phyloP scores from a whole-genome alignment of 2,797 vertebrate species.

The Knipowitschia caucasica region DNA sequence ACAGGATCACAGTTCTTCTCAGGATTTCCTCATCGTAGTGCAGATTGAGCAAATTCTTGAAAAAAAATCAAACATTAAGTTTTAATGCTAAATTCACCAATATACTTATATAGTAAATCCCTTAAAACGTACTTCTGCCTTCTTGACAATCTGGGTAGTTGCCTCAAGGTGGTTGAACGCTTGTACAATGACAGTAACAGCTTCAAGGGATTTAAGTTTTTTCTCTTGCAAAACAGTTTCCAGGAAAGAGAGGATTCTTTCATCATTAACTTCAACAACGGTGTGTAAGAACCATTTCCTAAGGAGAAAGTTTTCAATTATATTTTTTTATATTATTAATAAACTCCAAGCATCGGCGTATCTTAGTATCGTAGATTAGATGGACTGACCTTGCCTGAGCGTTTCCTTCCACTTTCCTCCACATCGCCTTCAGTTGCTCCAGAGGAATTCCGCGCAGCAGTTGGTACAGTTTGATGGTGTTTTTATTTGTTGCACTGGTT shows the following conservation, averaged over 20 bases:
- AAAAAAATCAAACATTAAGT: background rate
- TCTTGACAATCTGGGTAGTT: constrained; percentile 55
- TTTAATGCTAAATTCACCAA: background rate
- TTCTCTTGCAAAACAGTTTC: constrained; percentile 66
- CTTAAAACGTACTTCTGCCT: constrained; percentile 67
- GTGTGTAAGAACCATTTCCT: constrained; percentile 82
- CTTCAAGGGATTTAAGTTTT: constrained; percentile 72
- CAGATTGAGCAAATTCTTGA: constrained; percentile 74
- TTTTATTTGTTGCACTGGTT: constrained; percentile 66
- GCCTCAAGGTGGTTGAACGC: constrained; percentile 70
- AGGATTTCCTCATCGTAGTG: constrained; percentile 59
- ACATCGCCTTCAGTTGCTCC: constrained; percentile 73
- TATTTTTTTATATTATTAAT: no score
- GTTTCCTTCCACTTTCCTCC: constrained; percentile 71
- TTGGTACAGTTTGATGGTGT: constrained; percentile 76
- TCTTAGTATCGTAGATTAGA: background rate
- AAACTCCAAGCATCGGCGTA: background rate
- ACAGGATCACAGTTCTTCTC: constrained; percentile 69
- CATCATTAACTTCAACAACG: constrained; percentile 68
- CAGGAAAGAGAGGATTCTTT: constrained; percentile 76
- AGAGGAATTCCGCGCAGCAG: constrained; percentile 64
- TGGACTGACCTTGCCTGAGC: constrained; percentile 69
- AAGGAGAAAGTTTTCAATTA: background rate
- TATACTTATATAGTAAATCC: background rate
- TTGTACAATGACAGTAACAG: constrained; percentile 63